phyloP scores from a whole-genome alignment of 2,113 vertebrate species.

The Malurus melanocephalus region DNA sequence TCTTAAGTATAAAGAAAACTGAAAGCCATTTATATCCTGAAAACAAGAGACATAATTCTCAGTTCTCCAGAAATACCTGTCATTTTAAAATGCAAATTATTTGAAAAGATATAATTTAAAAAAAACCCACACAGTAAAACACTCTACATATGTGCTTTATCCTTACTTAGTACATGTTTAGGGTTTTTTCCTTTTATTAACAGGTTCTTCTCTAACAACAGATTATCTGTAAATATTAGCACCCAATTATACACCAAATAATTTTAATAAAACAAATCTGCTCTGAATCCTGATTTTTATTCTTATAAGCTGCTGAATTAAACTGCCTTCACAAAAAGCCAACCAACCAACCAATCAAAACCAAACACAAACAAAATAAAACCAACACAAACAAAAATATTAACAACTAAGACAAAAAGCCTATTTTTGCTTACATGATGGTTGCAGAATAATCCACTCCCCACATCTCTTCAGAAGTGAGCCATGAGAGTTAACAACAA shows the following conservation, averaged over 20 bases:
- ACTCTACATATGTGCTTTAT: rapidly evolving
- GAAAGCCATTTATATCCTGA: neutral
- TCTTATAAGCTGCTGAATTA: neutral
- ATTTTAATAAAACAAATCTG: neutral
- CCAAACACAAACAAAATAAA: neutral
- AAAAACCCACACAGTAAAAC: rapidly evolving
- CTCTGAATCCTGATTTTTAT: neutral
- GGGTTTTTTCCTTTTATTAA: neutral
- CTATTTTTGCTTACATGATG: neutral
- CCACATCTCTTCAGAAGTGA: neutral
- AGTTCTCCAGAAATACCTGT: neutral
- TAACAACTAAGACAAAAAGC: neutral
- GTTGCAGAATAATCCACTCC: neutral
- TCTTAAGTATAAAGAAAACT: neutral
- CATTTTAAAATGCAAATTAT: neutral
- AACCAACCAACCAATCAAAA: too few relatives aligned
- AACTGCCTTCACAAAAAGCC: neutral
- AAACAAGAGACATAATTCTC: neutral
- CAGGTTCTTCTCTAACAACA: neutral
- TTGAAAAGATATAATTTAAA: neutral
- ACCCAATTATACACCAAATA: neutral
- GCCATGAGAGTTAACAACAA: neutral
- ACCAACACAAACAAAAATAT: neutral
- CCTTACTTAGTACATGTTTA: neutral
- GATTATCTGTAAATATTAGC: neutral